Conservation (phyloP, 2,113 vertebrate genomes). For the Dermatemys mawii region DNA sequence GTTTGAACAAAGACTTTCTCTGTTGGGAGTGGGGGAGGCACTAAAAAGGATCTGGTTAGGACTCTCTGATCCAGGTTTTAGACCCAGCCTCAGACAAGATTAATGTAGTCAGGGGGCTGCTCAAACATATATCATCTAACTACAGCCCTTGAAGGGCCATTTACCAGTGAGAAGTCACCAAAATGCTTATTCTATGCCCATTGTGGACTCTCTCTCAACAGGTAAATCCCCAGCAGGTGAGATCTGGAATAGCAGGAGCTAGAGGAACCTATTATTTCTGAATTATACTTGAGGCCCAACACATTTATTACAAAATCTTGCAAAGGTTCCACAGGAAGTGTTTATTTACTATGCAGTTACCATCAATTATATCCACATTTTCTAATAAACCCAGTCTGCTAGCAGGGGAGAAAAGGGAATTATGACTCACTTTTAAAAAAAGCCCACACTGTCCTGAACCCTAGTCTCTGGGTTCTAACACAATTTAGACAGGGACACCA, state of each 20-base stretch:
- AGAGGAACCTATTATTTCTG: background rate
- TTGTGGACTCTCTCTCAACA: background rate
- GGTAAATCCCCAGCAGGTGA: background rate
- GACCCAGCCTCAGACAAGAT: no score
- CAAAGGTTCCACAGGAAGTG: background rate
- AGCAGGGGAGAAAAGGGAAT: background rate
- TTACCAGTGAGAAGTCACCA: background rate
- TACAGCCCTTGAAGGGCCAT: background rate
- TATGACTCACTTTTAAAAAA: background rate
- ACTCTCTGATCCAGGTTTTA: no score
- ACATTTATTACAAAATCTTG: background rate
- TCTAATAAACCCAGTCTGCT: background rate
- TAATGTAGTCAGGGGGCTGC: background rate
- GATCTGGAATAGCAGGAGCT: background rate
- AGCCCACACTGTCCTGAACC: accelerated
- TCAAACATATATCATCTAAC: background rate
- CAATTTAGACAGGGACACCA: background rate
- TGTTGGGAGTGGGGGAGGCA: no score
- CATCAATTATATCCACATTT: background rate
- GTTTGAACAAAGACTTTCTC: background rate
- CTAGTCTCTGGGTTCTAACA: background rate
- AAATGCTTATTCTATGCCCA: background rate
- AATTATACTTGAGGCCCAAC: background rate
- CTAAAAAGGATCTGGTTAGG: no score
- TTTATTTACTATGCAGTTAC: background rate